phyloP scores from a whole-genome alignment of 2,888 invertebrate species.

The Vannuccia rotundouncinata region DNA sequence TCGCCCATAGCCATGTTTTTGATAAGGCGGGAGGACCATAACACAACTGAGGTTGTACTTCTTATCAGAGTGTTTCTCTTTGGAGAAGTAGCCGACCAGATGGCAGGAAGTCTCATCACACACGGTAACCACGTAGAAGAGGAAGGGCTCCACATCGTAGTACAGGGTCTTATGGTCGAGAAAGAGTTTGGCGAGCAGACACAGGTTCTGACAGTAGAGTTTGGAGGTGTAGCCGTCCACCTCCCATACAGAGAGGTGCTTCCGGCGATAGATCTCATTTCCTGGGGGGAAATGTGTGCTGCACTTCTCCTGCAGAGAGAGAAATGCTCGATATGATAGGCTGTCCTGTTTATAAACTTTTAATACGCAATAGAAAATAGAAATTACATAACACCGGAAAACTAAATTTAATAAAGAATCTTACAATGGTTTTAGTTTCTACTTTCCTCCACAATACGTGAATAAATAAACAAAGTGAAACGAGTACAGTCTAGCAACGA shows the following conservation, averaged over 20 bases:
- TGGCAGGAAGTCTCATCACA: constrained; percentile 72
- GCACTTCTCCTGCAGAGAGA: constrained; percentile 66
- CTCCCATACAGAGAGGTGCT: constrained; percentile 77
- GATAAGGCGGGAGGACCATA: constrained; percentile 97
- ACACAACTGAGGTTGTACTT: constrained; percentile 99
- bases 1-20: constrained; percentile 87
- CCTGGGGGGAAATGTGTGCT: constrained; percentile 90
- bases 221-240: constrained; percentile 72
- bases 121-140: constrained; percentile 90
- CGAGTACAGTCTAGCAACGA: no score
- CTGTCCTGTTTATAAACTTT: no score
- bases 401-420: no score
- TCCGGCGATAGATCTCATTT: constrained; percentile 88
- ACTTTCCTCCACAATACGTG: no score
- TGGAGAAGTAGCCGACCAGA: constrained; percentile 93
- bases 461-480: no score
- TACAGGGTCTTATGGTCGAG: constrained; percentile 88
- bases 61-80: constrained; percentile 95
- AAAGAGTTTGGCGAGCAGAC: constrained; percentile 89
- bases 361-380: no score
- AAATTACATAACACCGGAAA: no score
- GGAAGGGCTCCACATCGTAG: constrained; percentile 95
- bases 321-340: no score
- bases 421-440: no score
- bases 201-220: constrained; percentile 94